Evolutionary conservation across 2,113 vertebrate species (phyloP).

Genomic region (Cyprinodon variegatus): DNA sequence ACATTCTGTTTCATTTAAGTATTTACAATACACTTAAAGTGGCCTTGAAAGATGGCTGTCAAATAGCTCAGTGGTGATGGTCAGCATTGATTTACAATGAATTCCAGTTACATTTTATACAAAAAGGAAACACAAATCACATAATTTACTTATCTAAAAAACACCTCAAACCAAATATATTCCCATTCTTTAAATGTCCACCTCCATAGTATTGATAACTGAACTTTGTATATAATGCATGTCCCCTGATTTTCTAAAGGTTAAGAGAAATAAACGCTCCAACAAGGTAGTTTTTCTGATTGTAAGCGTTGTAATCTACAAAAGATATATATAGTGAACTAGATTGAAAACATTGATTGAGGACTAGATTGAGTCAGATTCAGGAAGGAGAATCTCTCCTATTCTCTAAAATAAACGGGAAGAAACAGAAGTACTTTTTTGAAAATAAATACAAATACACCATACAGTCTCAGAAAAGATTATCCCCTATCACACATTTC

Average conservation of each 20-base stretch:
- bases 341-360: neutral
- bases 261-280: neutral
- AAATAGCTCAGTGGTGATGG: slow-evolving; percentile 32
- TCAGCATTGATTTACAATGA: slow-evolving; percentile 33
- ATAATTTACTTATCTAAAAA: slow-evolving; percentile 4
- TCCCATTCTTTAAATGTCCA: neutral
- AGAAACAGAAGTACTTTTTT: neutral
- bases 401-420: neutral
- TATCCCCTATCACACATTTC: neutral
- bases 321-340: neutral
- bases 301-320: neutral
- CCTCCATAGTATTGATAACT: neutral
- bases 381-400: neutral
- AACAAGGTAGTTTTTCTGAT: neutral
- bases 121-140: slow-evolving; percentile 22
- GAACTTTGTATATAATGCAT: neutral
- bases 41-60: slow-evolving; percentile 37
- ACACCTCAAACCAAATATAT: neutral
- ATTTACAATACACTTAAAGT: slow-evolving; percentile 42
- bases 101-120: slow-evolving; percentile 26
- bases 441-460: neutral
- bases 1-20: slow-evolving; percentile 32
- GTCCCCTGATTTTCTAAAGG: neutral
- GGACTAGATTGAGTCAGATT: neutral
- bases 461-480: neutral